phyloP scores from a whole-genome alignment of 2,797 vertebrate species.

The Kryptopterus vitreolus region DNA sequence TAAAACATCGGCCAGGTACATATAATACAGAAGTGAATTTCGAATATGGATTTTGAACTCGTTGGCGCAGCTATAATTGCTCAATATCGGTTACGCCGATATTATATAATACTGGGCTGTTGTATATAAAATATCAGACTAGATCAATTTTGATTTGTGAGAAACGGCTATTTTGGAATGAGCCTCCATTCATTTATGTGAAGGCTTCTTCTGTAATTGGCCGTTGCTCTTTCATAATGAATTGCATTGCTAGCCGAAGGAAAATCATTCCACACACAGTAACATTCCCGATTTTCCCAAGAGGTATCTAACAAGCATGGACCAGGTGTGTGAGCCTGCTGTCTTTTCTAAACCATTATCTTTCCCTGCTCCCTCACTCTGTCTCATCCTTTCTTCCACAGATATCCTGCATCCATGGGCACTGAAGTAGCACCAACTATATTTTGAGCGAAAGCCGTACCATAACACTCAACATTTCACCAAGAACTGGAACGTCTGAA shows the following conservation, averaged over 20 bases:
- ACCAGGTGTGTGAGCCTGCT: neutral
- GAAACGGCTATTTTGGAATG: neutral
- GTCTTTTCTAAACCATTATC: neutral
- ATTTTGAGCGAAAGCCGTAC: neutral
- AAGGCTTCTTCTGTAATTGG: neutral
- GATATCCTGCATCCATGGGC: neutral
- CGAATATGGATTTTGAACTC: neutral
- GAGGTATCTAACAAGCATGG: neutral
- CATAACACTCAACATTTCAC: neutral
- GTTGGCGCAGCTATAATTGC: neutral
- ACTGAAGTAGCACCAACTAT: constrained; percentile 8
- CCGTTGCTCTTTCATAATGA: no score
- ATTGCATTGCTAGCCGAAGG: neutral
- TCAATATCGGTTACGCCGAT: neutral
- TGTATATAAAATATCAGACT: neutral
- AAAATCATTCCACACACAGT: neutral
- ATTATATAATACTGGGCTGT: neutral
- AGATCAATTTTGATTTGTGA: neutral
- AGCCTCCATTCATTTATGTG: neutral
- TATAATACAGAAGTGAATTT: neutral
- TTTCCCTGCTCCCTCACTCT: neutral
- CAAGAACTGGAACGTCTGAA: neutral
- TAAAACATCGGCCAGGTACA: neutral
- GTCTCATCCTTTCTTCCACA: neutral
- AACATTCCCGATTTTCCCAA: neutral